Evolutionary conservation across 2,888 invertebrate genomes (phyloP).

Genomic region (Steromphala cineraria): DNA sequence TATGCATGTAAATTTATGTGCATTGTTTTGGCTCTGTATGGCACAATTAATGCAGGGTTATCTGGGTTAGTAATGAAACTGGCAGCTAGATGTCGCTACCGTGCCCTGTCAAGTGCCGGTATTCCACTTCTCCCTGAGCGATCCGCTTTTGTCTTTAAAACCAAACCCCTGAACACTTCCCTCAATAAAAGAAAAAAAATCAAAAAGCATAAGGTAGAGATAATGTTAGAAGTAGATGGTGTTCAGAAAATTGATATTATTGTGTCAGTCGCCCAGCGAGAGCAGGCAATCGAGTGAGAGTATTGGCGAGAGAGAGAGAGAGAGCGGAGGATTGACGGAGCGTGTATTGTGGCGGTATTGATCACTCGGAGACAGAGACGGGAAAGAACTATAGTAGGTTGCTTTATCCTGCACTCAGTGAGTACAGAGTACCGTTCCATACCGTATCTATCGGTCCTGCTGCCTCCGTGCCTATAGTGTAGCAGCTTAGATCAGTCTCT

Average conservation of each 20-base stretch:
- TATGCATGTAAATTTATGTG: slow-evolving; percentile 9
- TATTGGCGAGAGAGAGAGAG: no score
- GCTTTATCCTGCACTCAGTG: no score
- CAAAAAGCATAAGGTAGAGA: not conserved
- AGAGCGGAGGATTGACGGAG: not conserved
- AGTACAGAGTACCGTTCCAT: no score
- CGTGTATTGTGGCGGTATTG: slow-evolving; percentile 2
- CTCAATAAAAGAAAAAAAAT: not conserved
- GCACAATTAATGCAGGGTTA: not conserved
- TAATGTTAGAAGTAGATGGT: not conserved
- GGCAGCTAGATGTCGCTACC: not conserved
- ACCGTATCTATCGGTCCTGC: no score
- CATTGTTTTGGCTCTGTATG: not conserved
- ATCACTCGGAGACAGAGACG: not conserved
- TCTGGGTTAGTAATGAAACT: not conserved
- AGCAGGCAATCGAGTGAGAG: not conserved
- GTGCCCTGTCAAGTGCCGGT: not conserved
- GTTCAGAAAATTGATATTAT: not conserved
- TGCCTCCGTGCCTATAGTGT: no score
- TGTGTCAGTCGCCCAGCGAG: not conserved
- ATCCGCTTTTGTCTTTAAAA: no score
- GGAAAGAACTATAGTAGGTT: not conserved
- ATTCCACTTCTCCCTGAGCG: not conserved
- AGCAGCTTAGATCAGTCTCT: no score
- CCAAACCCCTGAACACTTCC: not conserved